Percentiles rank a stretch among this genome's conserved stretches.
phyloP scores from a whole-genome alignment of 2,797 vertebrate species.

The Hoplostethus atlanticus region DNA sequence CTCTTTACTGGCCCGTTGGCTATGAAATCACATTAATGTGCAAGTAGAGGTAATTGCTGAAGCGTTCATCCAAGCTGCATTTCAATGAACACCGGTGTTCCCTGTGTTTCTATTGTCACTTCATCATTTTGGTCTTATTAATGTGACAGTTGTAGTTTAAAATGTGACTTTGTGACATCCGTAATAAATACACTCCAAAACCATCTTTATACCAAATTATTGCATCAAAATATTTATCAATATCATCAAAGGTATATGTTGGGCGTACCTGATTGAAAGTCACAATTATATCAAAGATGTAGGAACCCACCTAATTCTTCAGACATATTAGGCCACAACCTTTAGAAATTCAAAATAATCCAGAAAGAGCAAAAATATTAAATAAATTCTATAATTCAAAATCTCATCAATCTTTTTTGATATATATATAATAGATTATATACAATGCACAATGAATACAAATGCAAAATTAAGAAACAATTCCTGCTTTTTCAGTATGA shows the following conservation, averaged over 20 bases:
- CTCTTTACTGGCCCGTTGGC: constrained; percentile 58
- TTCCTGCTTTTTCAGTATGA: background rate
- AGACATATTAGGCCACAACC: no score
- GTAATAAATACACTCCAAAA: no score
- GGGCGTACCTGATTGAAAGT: no score
- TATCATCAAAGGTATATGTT: background rate
- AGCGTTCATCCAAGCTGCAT: background rate
- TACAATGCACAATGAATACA: background rate
- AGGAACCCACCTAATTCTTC: no score
- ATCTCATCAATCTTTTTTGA: background rate
- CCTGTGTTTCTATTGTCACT: background rate
- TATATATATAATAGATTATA: background rate
- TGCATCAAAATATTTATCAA: background rate
- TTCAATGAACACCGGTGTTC: background rate
- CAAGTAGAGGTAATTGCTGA: constrained; percentile 6
- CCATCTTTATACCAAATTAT: no score
- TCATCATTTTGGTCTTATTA: background rate
- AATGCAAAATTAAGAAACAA: background rate
- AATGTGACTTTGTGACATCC: background rate
- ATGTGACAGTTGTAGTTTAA: background rate
- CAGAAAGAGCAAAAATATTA: background rate
- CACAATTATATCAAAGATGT: no score
- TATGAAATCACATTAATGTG: constrained; percentile 56
- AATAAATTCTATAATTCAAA: background rate
- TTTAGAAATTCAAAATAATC: background rate